A percentile compares a stretch with the other conserved stretches of the same genome.
phyloP scores from a whole-genome alignment of 1,140 invertebrate species.

The Nixonia krombeini region DNA sequence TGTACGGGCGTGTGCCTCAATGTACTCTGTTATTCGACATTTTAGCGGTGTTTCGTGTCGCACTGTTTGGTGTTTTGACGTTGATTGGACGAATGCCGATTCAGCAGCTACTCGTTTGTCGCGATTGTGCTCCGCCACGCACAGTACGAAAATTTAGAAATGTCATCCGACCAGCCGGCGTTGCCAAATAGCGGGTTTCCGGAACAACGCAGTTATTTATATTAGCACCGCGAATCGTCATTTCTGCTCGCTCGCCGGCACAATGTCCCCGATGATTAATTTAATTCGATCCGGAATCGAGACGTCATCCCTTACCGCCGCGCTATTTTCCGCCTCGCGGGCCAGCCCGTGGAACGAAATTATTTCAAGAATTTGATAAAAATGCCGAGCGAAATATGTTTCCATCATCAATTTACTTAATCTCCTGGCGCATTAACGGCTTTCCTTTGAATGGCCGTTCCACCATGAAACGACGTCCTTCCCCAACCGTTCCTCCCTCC shows the following conservation, averaged over 20 bases:
- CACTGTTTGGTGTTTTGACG: conserved; percentile 67
- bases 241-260: conserved; percentile 27
- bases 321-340: no score
- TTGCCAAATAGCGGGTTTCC: conserved; percentile 34
- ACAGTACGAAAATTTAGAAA: conserved; percentile 57
- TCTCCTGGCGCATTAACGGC: conserved; percentile 44
- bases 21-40: conserved; percentile 51
- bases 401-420: conserved; percentile 46
- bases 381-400: conserved; percentile 41
- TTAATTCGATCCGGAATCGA: background rate
- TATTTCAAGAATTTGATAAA: conserved; percentile 41
- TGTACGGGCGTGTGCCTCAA: conserved; percentile 33
- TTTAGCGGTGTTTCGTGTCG: conserved; percentile 62
- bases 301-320: no score
- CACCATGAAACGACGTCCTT: conserved; percentile 46
- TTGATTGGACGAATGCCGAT: conserved; percentile 70
- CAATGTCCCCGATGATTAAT: conserved; percentile 9
- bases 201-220: conserved; percentile 37
- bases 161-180: conserved; percentile 33
- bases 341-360: conserved; percentile 30
- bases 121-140: conserved; percentile 54
- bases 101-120: conserved; percentile 66
- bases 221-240: conserved; percentile 34
- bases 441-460: conserved; percentile 46
- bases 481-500: conserved; percentile 17